These are phyloP conservation scores for Scotopteryx bipunctaria DNA, from an alignment of 2,888 invertebrate genomes.

Conservation along the genomic window DNA sequence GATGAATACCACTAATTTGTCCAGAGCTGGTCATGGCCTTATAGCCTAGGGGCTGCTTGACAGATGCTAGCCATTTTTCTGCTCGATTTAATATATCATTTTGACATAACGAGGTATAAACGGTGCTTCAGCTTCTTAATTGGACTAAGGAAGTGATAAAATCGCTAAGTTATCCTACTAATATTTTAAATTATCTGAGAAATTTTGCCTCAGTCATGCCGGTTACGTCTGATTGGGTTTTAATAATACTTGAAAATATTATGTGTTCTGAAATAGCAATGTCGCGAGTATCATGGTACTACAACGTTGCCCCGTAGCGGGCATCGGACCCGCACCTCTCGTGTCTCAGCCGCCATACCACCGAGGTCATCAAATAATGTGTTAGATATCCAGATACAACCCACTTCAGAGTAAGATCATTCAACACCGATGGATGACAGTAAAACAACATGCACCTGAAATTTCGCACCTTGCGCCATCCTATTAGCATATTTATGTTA, in stretches of 20 bases:
- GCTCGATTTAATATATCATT: conserved; percentile 2
- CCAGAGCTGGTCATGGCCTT: conserved; percentile 9
- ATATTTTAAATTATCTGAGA: too few species aligned
- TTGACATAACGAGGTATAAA: conserved; percentile 6
- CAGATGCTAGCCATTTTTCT: conserved; percentile 21
- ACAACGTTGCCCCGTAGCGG: too few species aligned
- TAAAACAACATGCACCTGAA: conserved; percentile 2
- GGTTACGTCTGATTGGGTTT: too few species aligned
- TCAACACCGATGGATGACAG: neutral
- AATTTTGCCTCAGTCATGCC: too few species aligned
- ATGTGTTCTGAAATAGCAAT: too few species aligned
- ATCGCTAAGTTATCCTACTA: neutral
- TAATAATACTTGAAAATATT: too few species aligned
- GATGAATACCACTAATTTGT: conserved; percentile 19
- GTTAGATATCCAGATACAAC: too few species aligned
- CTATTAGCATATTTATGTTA: conserved; percentile 10
- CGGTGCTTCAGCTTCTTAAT: neutral
- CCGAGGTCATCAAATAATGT: too few species aligned
- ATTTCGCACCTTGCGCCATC: conserved; percentile 6
- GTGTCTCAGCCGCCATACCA: too few species aligned
- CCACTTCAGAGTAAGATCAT: neutral
- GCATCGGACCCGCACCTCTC: too few species aligned
- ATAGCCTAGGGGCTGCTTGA: conserved; percentile 9
- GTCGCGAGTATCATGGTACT: too few species aligned
- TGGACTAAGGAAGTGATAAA: neutral